Base-by-base conservation (phyloP, 2,113 vertebrate genomes). In the Aplodontia rufa region DNA sequence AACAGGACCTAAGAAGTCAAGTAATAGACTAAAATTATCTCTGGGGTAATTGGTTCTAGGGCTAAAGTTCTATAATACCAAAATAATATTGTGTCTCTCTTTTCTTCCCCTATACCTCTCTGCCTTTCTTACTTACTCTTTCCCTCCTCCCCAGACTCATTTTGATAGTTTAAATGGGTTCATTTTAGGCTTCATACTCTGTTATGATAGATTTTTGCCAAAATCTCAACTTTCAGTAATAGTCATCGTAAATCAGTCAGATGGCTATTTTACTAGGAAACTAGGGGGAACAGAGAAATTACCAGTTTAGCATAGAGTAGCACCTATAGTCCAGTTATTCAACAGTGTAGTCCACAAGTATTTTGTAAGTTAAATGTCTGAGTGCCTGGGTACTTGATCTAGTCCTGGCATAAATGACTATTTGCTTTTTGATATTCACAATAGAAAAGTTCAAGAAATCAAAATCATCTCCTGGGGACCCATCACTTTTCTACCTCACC, bases 221-320 rank as follows among this genome's bases (percentile, higher is more conserved):
- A 82, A 92, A 85, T 90, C 60, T 93, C 47, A 93, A 93, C n/a
- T 92, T 92, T 22, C 14, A 92, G 62, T n/a, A 79, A 64, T 71
- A 64, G 74, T 82, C 60, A 64, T 20, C 64, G 26, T 45, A 37
- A 93, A 72, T 87, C 80, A 90, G n/a, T 20, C 40, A 20, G 53
- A 74, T 53, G 42, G 47, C 30, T 90, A 24, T 76, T 95, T 87
- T 79, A 76, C 14, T 60, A 60, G 24, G 58, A 90, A 87, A 90
- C 47, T 40, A 6, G 16, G 19, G 51, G 47, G 35, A 64, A 45
- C 20, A 49, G 35, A 85, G 55, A 87, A 91, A 91, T 92, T 11
- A 22, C 66, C 42, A 55, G 12, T 26, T 58, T 32, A 30, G 42
- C 1, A 13, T 10, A 55, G 1, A 85, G 60, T 78, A 53, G 42